Evolutionary conservation across 2,888 invertebrate genomes (phyloP).

Genomic region (Perithous albicinctus): DNA sequence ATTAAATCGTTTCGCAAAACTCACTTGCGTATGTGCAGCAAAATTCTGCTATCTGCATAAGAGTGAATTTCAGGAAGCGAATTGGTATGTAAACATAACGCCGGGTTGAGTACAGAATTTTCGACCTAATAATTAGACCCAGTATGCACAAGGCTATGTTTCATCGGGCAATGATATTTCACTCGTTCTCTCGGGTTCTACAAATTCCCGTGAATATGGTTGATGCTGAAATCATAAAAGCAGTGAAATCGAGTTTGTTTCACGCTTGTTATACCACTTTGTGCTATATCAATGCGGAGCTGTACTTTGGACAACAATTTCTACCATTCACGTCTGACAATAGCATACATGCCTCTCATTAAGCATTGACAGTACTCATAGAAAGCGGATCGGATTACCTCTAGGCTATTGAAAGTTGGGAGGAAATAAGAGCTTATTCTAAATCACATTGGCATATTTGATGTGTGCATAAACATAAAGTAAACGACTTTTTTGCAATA

Average conservation of each 20-base stretch:
- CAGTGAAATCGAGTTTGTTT: slow-evolving; percentile 31
- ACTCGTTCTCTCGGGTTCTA: background rate
- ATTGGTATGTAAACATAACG: slow-evolving; percentile 43
- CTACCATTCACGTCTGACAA: background rate
- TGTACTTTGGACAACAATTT: slow-evolving; percentile 3
- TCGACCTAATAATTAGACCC: slow-evolving; percentile 36
- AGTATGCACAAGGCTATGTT: slow-evolving; percentile 10
- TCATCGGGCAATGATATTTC: slow-evolving; percentile 11
- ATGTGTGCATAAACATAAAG: background rate
- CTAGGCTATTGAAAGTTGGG: background rate
- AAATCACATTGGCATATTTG: background rate
- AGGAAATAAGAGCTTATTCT: background rate
- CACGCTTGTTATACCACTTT: slow-evolving; percentile 13
- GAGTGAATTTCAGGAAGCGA: slow-evolving; percentile 6
- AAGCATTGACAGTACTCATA: background rate
- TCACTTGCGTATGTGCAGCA: slow-evolving; percentile 25
- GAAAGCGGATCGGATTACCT: slow-evolving; percentile 17
- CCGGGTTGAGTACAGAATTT: slow-evolving; percentile 34
- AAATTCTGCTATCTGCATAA: slow-evolving; percentile 10
- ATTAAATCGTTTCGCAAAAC: slow-evolving; percentile 20
- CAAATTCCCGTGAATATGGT: background rate
- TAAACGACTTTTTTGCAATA: background rate
- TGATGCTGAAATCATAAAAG: slow-evolving; percentile 21
- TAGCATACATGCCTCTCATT: background rate
- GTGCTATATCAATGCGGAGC: background rate